Evolutionary conservation across 2,888 invertebrate species (phyloP), one percentile per base, ranked within the genome.

Genomic region (Synanthedon vespiformis): DNA sequence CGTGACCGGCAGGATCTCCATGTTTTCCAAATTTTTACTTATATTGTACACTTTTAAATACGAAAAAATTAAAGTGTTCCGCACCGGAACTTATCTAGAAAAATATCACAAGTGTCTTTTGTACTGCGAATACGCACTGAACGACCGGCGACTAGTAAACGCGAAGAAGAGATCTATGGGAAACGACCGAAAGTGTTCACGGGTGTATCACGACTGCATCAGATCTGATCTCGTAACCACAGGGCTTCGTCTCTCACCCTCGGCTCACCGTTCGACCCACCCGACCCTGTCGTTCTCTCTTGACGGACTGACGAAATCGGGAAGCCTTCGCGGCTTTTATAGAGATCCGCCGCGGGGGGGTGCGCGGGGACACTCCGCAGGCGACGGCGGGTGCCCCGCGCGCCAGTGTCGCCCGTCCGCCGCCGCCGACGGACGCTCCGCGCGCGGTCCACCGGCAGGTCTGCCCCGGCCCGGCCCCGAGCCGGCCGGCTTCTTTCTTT

Each of bases 1-100:
- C 80, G 91, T 91, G 78, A 93, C 91, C 79, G 93, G 91, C 80
- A 94, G 89, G 83, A 94, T 92, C 89, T 94, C 94, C 94, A 94
- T 94, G 80, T 90, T 91, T 72, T 87, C 83, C 84, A 84, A 84
- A 84, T 86, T 76, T 77, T 88, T 83, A 84, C 86, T 86, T 84
- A 85, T 85, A 80, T 85, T 86, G 87, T 86, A 85, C 88, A 88
- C 88, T 86, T 87, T 84, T 70, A 58, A 74, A 71, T 74, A 73
- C 72, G 68, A 77, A 78, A 22, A 78, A 77, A 71, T 72, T 72
- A 65, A 75, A 72, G 67, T 62, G 86, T 83, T 83, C 83, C 85
- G 75, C 61, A 59, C 58, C 77, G 85, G 85, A 84, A 86, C 83
- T 76, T 72, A 71, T 71, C 80, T 84, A 84, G 78, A 77, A 85